phyloP scores from a whole-genome alignment of 1,140 invertebrate species.

The Scaptomyza pallida region DNA sequence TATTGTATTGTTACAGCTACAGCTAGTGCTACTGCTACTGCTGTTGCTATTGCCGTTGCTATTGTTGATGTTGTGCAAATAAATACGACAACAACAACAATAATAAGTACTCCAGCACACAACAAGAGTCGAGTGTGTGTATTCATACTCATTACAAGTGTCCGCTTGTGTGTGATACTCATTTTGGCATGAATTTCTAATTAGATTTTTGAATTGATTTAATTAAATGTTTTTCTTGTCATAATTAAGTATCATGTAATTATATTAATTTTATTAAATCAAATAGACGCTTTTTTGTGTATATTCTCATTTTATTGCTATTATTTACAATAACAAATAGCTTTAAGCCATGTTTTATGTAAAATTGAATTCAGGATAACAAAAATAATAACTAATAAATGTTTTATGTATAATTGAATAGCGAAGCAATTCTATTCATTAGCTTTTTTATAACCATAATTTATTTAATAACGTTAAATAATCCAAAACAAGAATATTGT shows the following conservation, averaged over 20 bases:
- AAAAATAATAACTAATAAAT: too few species aligned
- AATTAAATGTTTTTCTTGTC: slow-evolving; percentile 58
- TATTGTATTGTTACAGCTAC: slow-evolving; percentile 55
- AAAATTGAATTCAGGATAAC: background rate
- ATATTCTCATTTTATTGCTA: slow-evolving; percentile 3
- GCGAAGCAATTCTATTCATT: too few species aligned
- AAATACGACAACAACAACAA: slow-evolving; percentile 45
- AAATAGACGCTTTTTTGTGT: slow-evolving; percentile 5
- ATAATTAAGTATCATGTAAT: slow-evolving; percentile 34
- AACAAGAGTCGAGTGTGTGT: slow-evolving; percentile 47
- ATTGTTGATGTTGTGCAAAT: slow-evolving; percentile 58
- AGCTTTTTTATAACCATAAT: too few species aligned
- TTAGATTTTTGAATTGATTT: slow-evolving; percentile 58
- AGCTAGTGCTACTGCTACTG: slow-evolving; percentile 20
- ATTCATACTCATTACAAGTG: slow-evolving; percentile 39
- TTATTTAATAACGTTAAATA: too few species aligned
- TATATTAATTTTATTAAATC: slow-evolving; percentile 35
- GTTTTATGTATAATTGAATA: too few species aligned
- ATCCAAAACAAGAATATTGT: too few species aligned
- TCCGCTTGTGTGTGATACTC: slow-evolving; percentile 26
- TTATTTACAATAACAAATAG: background rate
- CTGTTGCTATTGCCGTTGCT: slow-evolving; percentile 45
- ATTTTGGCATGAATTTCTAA: slow-evolving; percentile 28
- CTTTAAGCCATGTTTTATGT: too few species aligned
- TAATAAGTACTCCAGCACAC: slow-evolving; percentile 25